phyloP scores from a whole-genome alignment of 2,888 invertebrate genomes.

The Stenotaenia linearis region DNA sequence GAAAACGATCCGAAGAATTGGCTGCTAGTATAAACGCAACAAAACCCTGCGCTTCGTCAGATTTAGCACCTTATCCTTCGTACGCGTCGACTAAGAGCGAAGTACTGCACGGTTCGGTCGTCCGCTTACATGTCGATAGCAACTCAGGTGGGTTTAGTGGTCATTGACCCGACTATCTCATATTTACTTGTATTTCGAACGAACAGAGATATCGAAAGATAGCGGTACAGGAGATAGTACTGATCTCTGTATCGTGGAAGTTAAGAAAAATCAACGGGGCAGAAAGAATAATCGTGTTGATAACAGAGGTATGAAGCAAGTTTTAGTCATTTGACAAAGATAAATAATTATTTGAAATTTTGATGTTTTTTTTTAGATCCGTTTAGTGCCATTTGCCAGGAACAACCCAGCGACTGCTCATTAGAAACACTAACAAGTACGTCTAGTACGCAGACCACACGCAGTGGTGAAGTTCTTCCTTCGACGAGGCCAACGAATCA shows the following conservation, averaged over 20 bases:
- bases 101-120: constrained; percentile 30
- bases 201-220: constrained; percentile 53
- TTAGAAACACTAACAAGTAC: constrained; percentile 36
- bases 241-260: constrained; percentile 58
- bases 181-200: constrained; percentile 50
- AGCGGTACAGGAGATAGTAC: constrained; percentile 75
- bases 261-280: background rate
- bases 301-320: background rate
- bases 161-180: background rate
- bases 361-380: background rate
- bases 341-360: too few relatives aligned
- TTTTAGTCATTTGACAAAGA: too few relatives aligned
- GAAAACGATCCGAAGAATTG: constrained; percentile 50
- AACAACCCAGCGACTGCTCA: constrained; percentile 34
- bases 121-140: constrained; percentile 33
- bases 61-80: constrained; percentile 33
- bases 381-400: constrained; percentile 32
- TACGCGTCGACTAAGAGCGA: constrained; percentile 29
- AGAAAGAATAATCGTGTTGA: background rate
- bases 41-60: constrained; percentile 26
- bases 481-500: constrained; percentile 35
- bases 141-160: constrained; percentile 29
- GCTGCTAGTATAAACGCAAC: constrained; percentile 11
- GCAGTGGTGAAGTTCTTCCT: constrained; percentile 33
- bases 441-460: constrained; percentile 35